Conservation (phyloP, 2,113 vertebrate genomes). For the Talpa occidentalis region DNA sequence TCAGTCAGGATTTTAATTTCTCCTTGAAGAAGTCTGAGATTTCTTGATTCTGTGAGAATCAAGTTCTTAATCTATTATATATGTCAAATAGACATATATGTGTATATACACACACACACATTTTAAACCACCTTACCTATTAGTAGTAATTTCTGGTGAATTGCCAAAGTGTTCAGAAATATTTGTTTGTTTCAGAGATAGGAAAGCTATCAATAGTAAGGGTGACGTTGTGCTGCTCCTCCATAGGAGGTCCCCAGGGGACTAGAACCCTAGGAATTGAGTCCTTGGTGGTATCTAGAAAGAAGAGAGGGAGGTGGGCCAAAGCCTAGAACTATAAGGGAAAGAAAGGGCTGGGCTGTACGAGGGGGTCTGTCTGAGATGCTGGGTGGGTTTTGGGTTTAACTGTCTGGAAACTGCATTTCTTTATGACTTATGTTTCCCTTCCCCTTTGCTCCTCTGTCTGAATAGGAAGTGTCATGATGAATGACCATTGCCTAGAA, state of each 20-base stretch:
- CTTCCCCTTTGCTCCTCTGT: neutral
- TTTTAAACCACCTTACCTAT: neutral
- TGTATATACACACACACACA: too few relatives aligned
- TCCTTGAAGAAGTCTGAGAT: neutral
- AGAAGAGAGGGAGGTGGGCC: neutral
- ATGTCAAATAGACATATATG: too few relatives aligned
- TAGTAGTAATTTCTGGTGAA: neutral
- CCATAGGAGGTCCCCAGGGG: neutral
- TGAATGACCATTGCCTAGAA: neutral
- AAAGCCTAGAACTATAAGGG: neutral
- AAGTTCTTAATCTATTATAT: neutral
- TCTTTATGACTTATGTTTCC: neutral
- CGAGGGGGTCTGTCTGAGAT: neutral
- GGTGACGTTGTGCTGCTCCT: neutral
- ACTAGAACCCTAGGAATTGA: neutral
- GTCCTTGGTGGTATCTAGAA: too few relatives aligned
- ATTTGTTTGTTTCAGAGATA: neutral
- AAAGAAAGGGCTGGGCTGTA: neutral
- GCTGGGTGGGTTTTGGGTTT: neutral
- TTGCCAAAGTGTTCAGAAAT: neutral
- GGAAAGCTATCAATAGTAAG: neutral
- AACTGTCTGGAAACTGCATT: neutral
- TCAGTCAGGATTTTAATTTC: neutral
- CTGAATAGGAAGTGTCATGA: neutral
- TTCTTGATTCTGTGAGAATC: neutral